phyloP scores from a whole-genome alignment of 2,113 vertebrate genomes.

The Oreocharis arfaki region DNA sequence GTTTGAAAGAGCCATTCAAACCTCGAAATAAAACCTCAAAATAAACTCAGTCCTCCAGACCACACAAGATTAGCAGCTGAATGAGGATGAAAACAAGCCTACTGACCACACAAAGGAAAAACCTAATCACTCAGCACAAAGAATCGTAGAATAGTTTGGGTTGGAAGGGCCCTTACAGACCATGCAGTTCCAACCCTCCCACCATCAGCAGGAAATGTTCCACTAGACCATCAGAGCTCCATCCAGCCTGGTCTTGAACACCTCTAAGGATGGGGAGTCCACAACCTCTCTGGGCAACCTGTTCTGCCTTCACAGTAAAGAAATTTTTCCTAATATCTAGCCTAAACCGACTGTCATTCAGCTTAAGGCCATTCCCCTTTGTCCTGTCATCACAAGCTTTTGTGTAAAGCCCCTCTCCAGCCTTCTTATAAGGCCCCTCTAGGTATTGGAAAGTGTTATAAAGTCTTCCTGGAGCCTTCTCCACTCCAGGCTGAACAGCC shows the following conservation, averaged over 20 bases:
- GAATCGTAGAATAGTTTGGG: not conserved
- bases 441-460: not conserved
- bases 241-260: not conserved
- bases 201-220: not conserved
- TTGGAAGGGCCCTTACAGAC: not conserved
- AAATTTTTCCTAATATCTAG: not conserved
- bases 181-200: not conserved
- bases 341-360: rapidly evolving
- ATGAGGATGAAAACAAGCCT: not conserved
- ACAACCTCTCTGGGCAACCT: not conserved
- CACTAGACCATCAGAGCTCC: not conserved
- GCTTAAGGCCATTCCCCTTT: too few species aligned
- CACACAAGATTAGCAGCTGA: not conserved
- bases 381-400: not conserved
- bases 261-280: not conserved
- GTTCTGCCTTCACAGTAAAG: not conserved
- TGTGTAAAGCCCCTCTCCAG: not conserved
- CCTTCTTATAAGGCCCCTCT: not conserved
- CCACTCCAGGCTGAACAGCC: not conserved
- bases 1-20: not conserved
- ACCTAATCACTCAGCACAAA: not conserved
- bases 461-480: not conserved
- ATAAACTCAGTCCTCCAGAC: not conserved
- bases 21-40: not conserved
- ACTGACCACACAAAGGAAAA: not conserved